Evolutionary conservation across 2,113 vertebrate genomes (phyloP), one percentile per base, ranked within the genome.

Genomic region (Petroica traversi): DNA sequence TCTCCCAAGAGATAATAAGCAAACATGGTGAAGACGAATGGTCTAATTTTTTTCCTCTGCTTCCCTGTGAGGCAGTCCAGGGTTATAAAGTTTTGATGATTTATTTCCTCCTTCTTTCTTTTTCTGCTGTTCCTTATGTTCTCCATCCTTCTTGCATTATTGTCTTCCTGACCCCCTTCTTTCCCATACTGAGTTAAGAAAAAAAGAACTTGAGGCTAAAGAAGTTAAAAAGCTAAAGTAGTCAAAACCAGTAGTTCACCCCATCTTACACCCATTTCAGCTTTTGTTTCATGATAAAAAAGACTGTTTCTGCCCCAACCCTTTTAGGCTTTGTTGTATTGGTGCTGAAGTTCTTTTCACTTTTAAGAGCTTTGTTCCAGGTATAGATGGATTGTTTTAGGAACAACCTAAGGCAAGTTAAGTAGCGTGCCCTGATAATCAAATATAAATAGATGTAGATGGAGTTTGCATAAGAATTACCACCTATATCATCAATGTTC

Each of bases 71-170:
- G 72, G 75, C 48, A 71, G 17, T 75, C 40, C 31, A 52, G 75
- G 55, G 48, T 84, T 96, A 77, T 96, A 92, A 94, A 94, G 72
- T 95, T 96, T 43, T 66, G 24, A 66, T 92, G 71, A 96, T 96
- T 96, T 96, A 94, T 83, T 93, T 95, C 82, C 25, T 88, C 36
- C 20, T 3, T 40, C 73, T 86, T 89, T 58, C 34, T 88, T 80
- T 10, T 82, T 49, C 46, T 92, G 43, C 51, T 86, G 43, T 74
- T 96, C 25, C 15, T 76, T 86, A 31, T 74, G n/a, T 90, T 93
- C 67, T 76, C 33, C 33, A 74, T 49, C 33, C 43, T 87, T 63
- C 40, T 74, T 0, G 0, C 8, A 18, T 69, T 16, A 14, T 75
- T 18, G 2, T 68, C 34, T 73, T 89, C 31, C 36, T 84, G 25